Evolutionary conservation across 92 coral and sea anemone genomes (phyloP).

Genomic region (Actinernus sp.): DNA sequence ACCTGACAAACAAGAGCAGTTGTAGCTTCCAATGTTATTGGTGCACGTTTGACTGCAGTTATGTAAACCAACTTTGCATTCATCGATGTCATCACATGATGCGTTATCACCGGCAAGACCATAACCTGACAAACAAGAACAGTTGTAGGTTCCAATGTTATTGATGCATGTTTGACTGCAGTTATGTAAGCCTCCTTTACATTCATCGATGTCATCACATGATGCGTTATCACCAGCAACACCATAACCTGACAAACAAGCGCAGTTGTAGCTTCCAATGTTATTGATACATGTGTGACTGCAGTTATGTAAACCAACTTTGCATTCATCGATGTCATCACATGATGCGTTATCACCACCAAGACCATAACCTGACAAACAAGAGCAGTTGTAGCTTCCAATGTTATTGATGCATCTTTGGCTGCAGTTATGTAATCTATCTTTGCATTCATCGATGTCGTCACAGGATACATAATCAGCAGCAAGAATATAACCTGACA

Average conservation of each 20-base stretch:
- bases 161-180: slow-evolving; percentile 5
- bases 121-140: slow-evolving; percentile 6
- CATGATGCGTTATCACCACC: neutral
- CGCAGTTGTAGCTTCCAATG: slow-evolving; percentile 1
- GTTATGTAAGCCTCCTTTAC: neutral
- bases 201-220: slow-evolving; percentile 8
- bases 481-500: neutral
- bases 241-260: slow-evolving; percentile 1
- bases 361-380: neutral
- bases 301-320: neutral
- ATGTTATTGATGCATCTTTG: neutral
- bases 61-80: neutral
- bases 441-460: slow-evolving; percentile 9
- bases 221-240: neutral
- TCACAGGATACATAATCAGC: neutral
- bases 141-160: neutral
- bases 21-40: slow-evolving; percentile 4
- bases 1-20: slow-evolving; percentile 6
- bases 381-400: slow-evolving; percentile 12
- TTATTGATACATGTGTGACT: slow-evolving; percentile 1
- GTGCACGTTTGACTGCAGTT: neutral
- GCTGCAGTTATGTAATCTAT: neutral
- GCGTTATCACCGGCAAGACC: neutral
- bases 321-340: slow-evolving; percentile 6
- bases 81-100: slow-evolving; percentile 1